Evolutionary conservation across 2,888 invertebrate species (phyloP), one percentile per base, ranked within the genome.

Genomic region (Nemotelus nigrinus): DNA sequence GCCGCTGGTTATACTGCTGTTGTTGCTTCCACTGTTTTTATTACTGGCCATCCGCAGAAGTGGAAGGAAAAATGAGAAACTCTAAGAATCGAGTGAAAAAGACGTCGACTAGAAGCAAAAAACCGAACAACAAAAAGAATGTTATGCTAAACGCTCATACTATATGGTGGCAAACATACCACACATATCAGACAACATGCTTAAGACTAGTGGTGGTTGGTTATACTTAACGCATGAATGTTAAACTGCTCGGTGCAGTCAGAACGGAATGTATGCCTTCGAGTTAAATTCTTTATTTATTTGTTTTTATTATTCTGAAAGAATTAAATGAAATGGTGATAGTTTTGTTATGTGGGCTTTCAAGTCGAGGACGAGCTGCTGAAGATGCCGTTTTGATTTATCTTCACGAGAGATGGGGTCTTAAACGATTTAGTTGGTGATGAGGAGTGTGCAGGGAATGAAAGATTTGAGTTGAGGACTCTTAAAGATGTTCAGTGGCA

Each of bases 81-180:
- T 25, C 25, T 25, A 25, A 25, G 25, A 25, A 25, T 25, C 25
- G 25, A 25, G 25, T 25, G 25, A 25, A 25, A 25, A 25, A 25
- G 25, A 25, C 25, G 25, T 25, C 25, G 25, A 25, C 25, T 25
- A 25, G 25, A 25, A 25, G 25, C 25, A 25, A 25, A 25, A 25
- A 25, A 25, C 7, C 41, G 25, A 63, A 63, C 39, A 63, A 63
- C 68, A 68, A 41, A 48, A 68, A 41, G 68, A 68, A 68, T 68
- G 25, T 8, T 68, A 68, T 68, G 68, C 53, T 68, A 68, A 68
- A 39, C 68, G 53, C 53, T 68, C 25, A 25, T 25, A 25, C 25
- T 25, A 25, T 68, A 68, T 68, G 68, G 68, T 68, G 68, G 68
- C 68, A 68, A 68, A 48, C 68, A 68, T 68, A 50, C 68, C 68